These are phyloP conservation scores for Macrosiphum euphorbiae DNA, from an alignment of 2,888 invertebrate genomes.

Conservation along the genomic window DNA sequence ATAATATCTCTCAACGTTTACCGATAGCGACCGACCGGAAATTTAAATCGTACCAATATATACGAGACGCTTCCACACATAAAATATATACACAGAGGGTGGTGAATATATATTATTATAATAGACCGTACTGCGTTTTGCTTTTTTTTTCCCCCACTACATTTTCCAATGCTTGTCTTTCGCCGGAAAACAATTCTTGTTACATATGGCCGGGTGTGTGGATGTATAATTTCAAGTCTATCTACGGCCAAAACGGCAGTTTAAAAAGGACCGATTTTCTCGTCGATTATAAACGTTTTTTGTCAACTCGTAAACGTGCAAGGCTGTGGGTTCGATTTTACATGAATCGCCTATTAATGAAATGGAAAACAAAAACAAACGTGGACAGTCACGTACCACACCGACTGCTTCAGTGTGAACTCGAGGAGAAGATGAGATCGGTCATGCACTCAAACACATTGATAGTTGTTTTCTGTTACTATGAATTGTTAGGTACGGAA, in stretches of 20 bases:
- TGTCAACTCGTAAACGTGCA: neutral
- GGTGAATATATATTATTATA: conserved; percentile 21
- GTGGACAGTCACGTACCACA: neutral
- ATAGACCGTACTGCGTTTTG: neutral
- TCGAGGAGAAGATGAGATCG: neutral
- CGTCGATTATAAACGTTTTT: neutral
- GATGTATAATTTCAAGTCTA: neutral
- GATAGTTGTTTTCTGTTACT: neutral
- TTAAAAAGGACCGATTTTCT: neutral
- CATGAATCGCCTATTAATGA: neutral
- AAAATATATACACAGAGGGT: neutral
- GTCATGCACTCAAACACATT: conserved; percentile 12
- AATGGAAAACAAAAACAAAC: neutral
- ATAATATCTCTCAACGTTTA: conserved; percentile 49
- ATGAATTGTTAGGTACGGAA: neutral
- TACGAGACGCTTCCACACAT: neutral
- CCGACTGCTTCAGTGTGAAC: neutral
- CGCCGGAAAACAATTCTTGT: neutral
- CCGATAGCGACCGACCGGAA: conserved; percentile 61
- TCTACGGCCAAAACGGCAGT: neutral
- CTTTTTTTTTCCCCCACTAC: neutral
- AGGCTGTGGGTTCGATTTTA: neutral
- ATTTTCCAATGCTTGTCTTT: neutral
- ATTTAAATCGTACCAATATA: conserved; percentile 54
- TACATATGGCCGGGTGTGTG: neutral